These are phyloP conservation scores for Fragum sueziense DNA, from an alignment of 2,888 invertebrate species.

Conservation along the genomic window DNA sequence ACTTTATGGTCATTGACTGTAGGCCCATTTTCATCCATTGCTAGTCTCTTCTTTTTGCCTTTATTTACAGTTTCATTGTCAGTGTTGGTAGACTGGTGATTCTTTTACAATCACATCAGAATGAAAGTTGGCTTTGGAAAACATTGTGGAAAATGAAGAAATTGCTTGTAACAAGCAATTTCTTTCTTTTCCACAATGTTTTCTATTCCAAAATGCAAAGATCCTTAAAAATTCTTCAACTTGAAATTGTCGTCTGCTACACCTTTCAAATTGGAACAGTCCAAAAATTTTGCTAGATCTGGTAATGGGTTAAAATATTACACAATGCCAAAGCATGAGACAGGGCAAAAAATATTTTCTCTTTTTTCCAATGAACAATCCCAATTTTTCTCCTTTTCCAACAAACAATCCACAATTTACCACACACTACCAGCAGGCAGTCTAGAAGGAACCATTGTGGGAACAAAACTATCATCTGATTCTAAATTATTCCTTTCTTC, in stretches of 20 bases:
- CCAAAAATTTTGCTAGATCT: neutral
- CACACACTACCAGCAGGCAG: slow-evolving; percentile 53
- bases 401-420: slow-evolving; percentile 13
- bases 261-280: slow-evolving; percentile 13
- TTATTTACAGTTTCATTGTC: slow-evolving; percentile 17
- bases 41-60: slow-evolving; percentile 14
- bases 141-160: too few species aligned
- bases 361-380: too few species aligned
- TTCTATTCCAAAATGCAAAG: too few species aligned
- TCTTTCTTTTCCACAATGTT: too few species aligned
- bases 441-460: neutral
- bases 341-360: too few species aligned
- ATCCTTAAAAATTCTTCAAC: too few species aligned
- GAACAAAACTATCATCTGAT: slow-evolving; percentile 16
- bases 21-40: neutral
- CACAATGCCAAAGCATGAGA: too few species aligned
- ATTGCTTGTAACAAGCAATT: too few species aligned
- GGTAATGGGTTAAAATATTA: neutral
- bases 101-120: slow-evolving; percentile 50
- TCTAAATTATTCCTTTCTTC: slow-evolving; percentile 44
- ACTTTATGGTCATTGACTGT: neutral
- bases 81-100: slow-evolving; percentile 14
- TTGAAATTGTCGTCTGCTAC: too few species aligned
- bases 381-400: neutral
- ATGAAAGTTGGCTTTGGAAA: slow-evolving; percentile 52